These are phyloP conservation scores for Arenaria interpres DNA, from an alignment of 2,113 vertebrate genomes.

Conservation along the genomic window DNA sequence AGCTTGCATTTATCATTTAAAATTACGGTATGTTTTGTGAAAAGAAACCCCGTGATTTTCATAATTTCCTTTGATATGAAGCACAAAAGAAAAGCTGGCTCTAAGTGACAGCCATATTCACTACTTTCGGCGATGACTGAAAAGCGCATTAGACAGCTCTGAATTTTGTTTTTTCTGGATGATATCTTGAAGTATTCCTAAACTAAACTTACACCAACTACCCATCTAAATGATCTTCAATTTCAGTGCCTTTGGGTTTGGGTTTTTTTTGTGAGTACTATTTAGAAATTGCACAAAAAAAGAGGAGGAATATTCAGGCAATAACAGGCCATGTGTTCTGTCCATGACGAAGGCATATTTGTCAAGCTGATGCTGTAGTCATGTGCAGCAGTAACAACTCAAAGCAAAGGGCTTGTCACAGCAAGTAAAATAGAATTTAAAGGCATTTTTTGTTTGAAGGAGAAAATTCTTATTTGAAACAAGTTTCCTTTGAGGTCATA, in stretches of 20 bases:
- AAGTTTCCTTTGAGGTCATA: background rate
- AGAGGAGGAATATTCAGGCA: background rate
- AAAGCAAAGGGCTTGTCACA: background rate
- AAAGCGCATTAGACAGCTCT: background rate
- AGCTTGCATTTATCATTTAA: background rate
- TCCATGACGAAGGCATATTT: background rate
- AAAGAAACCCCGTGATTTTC: background rate
- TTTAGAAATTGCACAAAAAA: background rate
- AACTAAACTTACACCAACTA: background rate
- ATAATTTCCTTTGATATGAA: background rate
- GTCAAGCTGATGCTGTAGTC: background rate
- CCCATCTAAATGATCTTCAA: background rate
- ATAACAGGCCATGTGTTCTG: background rate
- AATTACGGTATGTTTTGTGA: background rate
- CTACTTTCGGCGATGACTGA: background rate
- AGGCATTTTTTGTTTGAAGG: background rate
- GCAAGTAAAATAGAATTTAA: background rate
- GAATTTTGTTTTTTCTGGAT: background rate
- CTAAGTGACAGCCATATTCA: background rate
- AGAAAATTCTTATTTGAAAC: background rate
- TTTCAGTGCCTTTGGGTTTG: background rate
- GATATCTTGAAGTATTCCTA: background rate
- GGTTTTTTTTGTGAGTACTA: background rate
- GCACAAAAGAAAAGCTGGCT: background rate
- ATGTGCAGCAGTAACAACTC: background rate